A percentile compares a stretch with the other conserved stretches of the same genome.
Evolutionary conservation across 1,140 invertebrate genomes (phyloP).

Genomic region (Drosophila jambulina): DNA sequence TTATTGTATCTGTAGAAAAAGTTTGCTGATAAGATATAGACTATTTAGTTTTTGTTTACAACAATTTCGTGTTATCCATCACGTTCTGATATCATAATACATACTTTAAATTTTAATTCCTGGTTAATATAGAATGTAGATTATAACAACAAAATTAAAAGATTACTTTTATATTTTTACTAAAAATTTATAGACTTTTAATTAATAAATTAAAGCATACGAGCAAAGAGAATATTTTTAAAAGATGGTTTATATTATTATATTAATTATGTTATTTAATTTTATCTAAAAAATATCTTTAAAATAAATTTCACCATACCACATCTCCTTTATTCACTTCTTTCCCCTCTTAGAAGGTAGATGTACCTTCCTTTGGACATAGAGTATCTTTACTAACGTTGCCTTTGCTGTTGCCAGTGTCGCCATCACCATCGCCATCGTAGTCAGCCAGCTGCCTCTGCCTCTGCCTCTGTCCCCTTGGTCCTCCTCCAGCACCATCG

Average conservation of each 20-base stretch:
- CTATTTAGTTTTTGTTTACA: conserved; percentile 2
- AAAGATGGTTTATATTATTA: too few species aligned
- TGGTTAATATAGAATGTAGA: too few species aligned
- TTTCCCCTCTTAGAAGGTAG: not conserved
- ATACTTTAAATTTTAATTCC: not conserved
- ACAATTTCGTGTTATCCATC: conserved; percentile 1
- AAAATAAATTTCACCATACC: too few species aligned
- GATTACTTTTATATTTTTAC: too few species aligned
- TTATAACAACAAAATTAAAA: too few species aligned
- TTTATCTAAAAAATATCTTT: too few species aligned
- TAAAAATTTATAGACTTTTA: too few species aligned
- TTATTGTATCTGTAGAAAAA: not conserved
- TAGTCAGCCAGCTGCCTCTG: conserved; percentile 64
- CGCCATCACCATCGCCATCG: conserved; percentile 59
- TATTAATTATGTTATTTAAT: too few species aligned
- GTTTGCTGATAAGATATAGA: not conserved
- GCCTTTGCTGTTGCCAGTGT: conserved; percentile 71
- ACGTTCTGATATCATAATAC: conserved; percentile 4
- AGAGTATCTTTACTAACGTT: conserved; percentile 68
- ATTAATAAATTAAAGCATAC: too few species aligned
- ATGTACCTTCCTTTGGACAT: not conserved
- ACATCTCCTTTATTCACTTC: too few species aligned
- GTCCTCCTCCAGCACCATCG: conserved; percentile 2
- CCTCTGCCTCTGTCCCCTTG: conserved; percentile 3
- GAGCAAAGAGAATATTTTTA: too few species aligned